Conservation (phyloP, 2,797 vertebrate species). For the Pantherophis alleghaniensis region DNA sequence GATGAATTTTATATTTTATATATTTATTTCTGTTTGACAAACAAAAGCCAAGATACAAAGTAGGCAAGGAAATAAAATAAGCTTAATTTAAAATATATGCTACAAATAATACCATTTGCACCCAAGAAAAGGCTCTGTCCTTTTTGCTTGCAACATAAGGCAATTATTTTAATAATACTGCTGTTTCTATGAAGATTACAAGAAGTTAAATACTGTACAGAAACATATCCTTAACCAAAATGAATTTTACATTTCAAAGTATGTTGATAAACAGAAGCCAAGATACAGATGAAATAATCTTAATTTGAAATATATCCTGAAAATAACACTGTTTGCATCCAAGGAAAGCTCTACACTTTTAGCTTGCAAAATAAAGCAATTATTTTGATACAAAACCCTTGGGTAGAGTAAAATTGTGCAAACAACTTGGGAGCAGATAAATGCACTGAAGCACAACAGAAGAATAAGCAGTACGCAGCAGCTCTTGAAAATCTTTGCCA, state of each 20-base stretch:
- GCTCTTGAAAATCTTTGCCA: constrained; percentile 15
- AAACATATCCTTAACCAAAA: background rate
- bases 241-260: background rate
- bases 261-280: background rate
- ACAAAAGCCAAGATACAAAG: background rate
- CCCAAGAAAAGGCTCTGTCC: background rate
- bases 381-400: constrained; percentile 22
- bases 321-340: constrained; percentile 3
- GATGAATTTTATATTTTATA: background rate
- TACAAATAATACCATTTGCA: constrained; percentile 2
- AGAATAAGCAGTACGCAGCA: background rate
- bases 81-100: background rate
- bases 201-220: background rate
- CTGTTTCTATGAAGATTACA: background rate
- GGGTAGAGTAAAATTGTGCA: constrained; percentile 8
- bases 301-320: background rate
- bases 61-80: background rate
- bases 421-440: constrained; percentile 26
- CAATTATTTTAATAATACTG: background rate
- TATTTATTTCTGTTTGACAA: background rate
- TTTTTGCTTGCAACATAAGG: constrained; percentile 5
- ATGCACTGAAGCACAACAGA: constrained; percentile 15
- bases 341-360: background rate
- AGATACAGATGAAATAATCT: background rate
- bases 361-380: constrained; percentile 19